Conservation (phyloP, 1,140 invertebrate species). For the Trachymyrmex septentrionalis region DNA sequence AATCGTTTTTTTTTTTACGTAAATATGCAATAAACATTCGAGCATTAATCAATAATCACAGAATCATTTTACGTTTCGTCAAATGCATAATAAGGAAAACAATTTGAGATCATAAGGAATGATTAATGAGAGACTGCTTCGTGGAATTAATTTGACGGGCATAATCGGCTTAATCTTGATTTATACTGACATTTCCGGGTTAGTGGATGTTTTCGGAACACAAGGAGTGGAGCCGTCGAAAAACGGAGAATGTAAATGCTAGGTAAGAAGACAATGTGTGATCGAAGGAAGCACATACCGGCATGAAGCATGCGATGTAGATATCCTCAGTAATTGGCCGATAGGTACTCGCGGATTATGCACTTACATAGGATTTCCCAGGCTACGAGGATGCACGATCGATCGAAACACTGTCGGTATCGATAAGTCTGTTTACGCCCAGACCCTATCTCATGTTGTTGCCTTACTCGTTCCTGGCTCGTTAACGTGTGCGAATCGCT, state of each 20-base stretch:
- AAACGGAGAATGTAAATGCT: conserved; percentile 27
- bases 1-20: too few relatives aligned
- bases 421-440: conserved; percentile 73
- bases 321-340: conserved; percentile 66
- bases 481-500: conserved; percentile 68
- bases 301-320: conserved; percentile 22
- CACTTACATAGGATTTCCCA: conserved; percentile 66
- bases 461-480: conserved; percentile 71
- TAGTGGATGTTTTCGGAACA: conserved; percentile 3
- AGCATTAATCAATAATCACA: background rate
- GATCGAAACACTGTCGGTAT: conserved; percentile 63
- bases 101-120: conserved; percentile 10
- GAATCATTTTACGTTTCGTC: background rate
- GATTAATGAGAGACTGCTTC: conserved; percentile 29
- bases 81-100: conserved; percentile 3
- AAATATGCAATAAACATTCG: background rate
- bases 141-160: conserved; percentile 27
- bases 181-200: conserved; percentile 32
- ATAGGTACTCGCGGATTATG: conserved; percentile 68
- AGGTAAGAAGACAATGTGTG: background rate
- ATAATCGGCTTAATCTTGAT: conserved; percentile 37
- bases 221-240: background rate
- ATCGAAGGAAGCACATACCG: conserved; percentile 28
- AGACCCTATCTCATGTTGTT: conserved; percentile 72
- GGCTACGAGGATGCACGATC: conserved; percentile 36